Evolutionary conservation across 2,888 invertebrate species (phyloP).

Genomic region (Acanthococcus lagerstroemiae): DNA sequence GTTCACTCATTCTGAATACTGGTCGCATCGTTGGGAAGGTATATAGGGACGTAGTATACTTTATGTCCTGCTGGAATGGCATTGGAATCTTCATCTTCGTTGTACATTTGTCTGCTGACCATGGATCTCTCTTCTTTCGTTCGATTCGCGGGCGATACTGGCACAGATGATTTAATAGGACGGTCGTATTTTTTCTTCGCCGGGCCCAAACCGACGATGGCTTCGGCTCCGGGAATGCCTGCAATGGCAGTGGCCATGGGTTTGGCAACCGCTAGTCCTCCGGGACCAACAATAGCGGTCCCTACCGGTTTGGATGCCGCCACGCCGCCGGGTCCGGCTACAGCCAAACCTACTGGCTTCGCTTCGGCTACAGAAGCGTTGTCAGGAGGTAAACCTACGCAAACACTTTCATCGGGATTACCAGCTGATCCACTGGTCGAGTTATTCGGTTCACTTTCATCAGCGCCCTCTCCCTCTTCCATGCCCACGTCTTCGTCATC

Average conservation of each 20-base stretch:
- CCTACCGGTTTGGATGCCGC: constrained; percentile 62
- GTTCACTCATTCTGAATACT: too few species aligned
- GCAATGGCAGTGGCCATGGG: constrained; percentile 67
- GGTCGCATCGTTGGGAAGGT: constrained; percentile 10
- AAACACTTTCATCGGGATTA: constrained; percentile 41
- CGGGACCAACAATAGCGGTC: constrained; percentile 58
- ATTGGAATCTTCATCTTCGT: not conserved
- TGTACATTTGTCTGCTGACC: not conserved
- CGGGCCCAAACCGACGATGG: constrained; percentile 33
- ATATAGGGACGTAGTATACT: constrained; percentile 7
- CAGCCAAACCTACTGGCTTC: constrained; percentile 54
- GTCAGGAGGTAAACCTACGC: constrained; percentile 48
- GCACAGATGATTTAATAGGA: constrained; percentile 42
- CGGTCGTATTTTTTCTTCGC: constrained; percentile 42
- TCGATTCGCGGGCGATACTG: constrained; percentile 43
- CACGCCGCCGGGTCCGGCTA: constrained; percentile 48
- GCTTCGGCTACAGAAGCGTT: constrained; percentile 62
- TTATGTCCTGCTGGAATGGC: constrained; percentile 8
- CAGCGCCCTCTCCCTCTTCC: constrained; percentile 36
- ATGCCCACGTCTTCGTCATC: constrained; percentile 39
- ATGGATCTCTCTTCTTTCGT: constrained; percentile 2
- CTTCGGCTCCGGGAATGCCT: constrained; percentile 45
- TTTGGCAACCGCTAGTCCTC: constrained; percentile 58
- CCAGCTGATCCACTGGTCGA: constrained; percentile 36
- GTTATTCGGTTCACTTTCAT: constrained; percentile 38